Evolutionary conservation across 1,140 invertebrate species (phyloP).

Genomic region (Lepeophtheirus salmonis): DNA sequence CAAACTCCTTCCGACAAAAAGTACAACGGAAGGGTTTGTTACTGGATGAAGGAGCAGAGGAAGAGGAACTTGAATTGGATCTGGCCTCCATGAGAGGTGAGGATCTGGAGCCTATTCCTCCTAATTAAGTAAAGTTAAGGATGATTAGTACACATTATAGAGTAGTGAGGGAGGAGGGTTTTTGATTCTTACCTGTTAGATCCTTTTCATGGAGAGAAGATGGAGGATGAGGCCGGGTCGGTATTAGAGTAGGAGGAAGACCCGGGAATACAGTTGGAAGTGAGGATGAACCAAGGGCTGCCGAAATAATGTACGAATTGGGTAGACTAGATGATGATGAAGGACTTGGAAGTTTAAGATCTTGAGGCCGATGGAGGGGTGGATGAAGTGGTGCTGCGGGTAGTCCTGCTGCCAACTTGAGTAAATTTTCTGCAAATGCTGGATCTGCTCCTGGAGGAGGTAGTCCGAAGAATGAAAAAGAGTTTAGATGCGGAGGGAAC

Average conservation of each 20-base stretch:
- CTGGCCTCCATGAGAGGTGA: background rate
- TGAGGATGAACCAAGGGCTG: constrained; percentile 9
- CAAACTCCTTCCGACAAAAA: constrained; percentile 17
- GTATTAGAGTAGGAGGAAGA: background rate
- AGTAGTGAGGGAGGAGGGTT: no score
- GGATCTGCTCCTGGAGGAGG: constrained; percentile 11
- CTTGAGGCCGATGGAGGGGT: background rate
- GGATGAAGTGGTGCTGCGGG: background rate
- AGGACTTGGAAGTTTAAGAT: no score
- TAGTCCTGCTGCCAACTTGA: constrained; percentile 11
- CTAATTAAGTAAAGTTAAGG: no score
- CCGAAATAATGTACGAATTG: constrained; percentile 8
- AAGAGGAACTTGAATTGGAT: background rate
- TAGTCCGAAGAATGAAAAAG: background rate
- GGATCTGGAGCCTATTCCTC: no score
- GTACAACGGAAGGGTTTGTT: constrained; percentile 16
- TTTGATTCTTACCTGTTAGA: no score
- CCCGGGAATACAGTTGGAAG: constrained; percentile 14
- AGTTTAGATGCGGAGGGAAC: background rate
- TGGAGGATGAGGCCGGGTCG: background rate
- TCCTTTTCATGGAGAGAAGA: background rate
- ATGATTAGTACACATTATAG: no score
- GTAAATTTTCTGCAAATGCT: constrained; percentile 15
- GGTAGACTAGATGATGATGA: constrained; percentile 10
- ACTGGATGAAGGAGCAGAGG: background rate